Base-by-base conservation (phyloP, 1,140 invertebrate species). In the Drosophila ironensis region DNA sequence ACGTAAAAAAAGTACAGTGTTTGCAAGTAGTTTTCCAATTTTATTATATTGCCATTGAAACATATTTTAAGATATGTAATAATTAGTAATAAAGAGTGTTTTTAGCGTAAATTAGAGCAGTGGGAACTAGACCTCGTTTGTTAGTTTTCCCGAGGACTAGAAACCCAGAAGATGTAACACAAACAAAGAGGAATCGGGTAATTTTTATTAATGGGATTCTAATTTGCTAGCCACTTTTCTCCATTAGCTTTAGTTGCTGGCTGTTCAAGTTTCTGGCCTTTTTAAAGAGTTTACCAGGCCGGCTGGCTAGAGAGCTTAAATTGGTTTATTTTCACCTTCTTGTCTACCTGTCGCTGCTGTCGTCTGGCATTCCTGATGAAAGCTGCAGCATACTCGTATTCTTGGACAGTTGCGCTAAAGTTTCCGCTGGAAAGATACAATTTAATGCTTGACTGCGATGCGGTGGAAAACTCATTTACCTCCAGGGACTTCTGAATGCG, bases 361-460 rank as follows among this genome's bases (percentile, higher is more conserved):
- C 11, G 27, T 1, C 9, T 8, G 30, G 20, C 42, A 44, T 40
- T 19, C 42, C 19, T 38, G 33, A 48, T 38, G 30, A 12, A 64
- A 63, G 37, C 37, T 17, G 35, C 8, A 28, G 46, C 66, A 66
- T 66, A 52, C 40, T n/a, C n/a, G n/a, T n/a, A n/a, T n/a, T n/a
- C 61, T 27, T 35, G 38, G 37, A 59, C 74, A 76, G 50, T 82
- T 72, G 75, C 50, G 35, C 11, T 57, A 38, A 45, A 69, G 63
- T 70, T 47, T 60, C 44, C 20, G 16, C 37, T 20, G 48, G 70
- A 11, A 14, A 80, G 66, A 80, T 72, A 86, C 80, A 86, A 84
- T 84, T 84, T 84, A 84, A 86, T 86, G 80, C 66, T 68, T 80
- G 60, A 80, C 53, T 86, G 78, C 59, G 37, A 40, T 53, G 54